A percentile compares a stretch with the other conserved stretches of the same genome.
These are phyloP conservation scores for Ceratosolen solmsi DNA, from an alignment of 1,140 invertebrate species.

Conservation along the genomic window DNA sequence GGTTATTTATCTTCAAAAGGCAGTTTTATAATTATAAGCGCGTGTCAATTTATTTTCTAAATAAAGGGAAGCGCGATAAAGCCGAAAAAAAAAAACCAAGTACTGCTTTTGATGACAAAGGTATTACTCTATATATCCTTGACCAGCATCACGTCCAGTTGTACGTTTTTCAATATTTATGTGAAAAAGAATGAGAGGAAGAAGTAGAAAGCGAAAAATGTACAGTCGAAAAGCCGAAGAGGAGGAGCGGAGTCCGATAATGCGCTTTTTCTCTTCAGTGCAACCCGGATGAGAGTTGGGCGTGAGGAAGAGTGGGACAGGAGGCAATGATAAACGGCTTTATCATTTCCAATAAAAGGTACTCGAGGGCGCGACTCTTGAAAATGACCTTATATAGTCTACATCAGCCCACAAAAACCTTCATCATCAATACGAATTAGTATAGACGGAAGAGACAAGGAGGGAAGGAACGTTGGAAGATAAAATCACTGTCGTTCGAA, in stretches of 20 bases:
- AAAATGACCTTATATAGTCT: conserved; percentile 25
- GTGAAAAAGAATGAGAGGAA: background rate
- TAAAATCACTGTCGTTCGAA: background rate
- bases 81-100: background rate
- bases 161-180: conserved; percentile 29
- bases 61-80: background rate
- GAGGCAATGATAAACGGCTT: conserved; percentile 48
- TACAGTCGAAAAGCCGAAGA: background rate
- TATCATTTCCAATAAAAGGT: conserved; percentile 45
- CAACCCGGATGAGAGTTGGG: conserved; percentile 14
- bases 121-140: background rate
- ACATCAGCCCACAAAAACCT: background rate
- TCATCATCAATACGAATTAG: conserved; percentile 49
- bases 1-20: too few relatives aligned
- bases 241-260: conserved; percentile 26
- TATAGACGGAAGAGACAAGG: background rate
- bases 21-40: too few relatives aligned
- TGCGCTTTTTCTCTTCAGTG: conserved; percentile 31
- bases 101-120: background rate
- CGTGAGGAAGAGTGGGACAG: background rate
- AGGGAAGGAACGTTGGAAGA: background rate
- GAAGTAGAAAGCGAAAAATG: conserved; percentile 13
- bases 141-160: background rate
- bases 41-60: too few relatives aligned
- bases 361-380: conserved; percentile 13